These are phyloP conservation scores for Rhamnusium bicolor DNA, from an alignment of 2,888 invertebrate genomes.

Conservation along the genomic window DNA sequence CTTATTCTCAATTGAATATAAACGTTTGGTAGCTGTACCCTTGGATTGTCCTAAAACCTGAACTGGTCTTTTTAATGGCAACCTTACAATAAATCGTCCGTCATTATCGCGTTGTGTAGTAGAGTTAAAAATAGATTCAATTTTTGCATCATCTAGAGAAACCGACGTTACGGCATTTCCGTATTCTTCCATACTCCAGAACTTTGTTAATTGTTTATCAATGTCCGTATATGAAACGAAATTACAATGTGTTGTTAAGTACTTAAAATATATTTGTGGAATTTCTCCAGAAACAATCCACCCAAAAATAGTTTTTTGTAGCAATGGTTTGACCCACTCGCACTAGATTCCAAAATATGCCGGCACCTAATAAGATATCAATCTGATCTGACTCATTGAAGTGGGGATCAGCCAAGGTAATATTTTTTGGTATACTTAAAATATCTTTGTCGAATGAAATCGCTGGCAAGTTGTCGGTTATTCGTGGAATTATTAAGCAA, in stretches of 20 bases:
- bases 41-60: not conserved
- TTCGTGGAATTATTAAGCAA: not conserved
- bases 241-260: not conserved
- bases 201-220: conserved; percentile 1
- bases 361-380: conserved; percentile 29
- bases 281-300: conserved; percentile 2
- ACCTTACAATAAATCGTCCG: not conserved
- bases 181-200: not conserved
- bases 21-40: not conserved
- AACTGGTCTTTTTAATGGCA: not conserved
- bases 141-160: not conserved
- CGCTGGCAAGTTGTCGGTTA: not conserved
- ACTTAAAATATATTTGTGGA: not conserved
- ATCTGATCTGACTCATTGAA: conserved; percentile 9
- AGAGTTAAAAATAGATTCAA: not conserved
- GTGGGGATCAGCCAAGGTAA: conserved; percentile 17
- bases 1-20: conserved; percentile 5
- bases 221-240: not conserved
- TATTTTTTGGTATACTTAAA: not conserved
- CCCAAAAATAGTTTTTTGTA: conserved; percentile 30
- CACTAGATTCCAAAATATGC: conserved; percentile 32
- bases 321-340: conserved; percentile 22
- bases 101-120: not conserved
- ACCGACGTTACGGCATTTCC: not conserved
- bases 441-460: not conserved